Conservation (phyloP, 2,797 vertebrate genomes). For the Danionella dracula region DNA sequence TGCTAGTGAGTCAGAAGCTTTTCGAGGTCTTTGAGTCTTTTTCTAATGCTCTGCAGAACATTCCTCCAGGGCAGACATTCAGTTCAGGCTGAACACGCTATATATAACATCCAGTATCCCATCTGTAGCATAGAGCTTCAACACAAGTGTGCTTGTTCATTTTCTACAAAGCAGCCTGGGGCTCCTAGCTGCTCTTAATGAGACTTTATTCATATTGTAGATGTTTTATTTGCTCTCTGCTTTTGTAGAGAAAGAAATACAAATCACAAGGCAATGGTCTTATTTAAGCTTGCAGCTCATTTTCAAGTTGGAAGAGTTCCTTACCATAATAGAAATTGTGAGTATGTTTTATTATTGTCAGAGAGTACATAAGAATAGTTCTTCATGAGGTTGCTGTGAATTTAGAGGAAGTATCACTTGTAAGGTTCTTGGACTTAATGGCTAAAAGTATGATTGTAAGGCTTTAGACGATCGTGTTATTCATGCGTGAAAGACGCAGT, state of each 20-base stretch:
- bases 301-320: neutral
- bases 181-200: conserved; percentile 6
- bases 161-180: conserved; percentile 3
- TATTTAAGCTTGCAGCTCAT: conserved; percentile 1
- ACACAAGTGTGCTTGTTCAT: neutral
- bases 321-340: neutral
- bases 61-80: conserved; percentile 16
- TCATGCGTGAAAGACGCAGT: conserved; percentile 25
- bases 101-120: conserved; percentile 17
- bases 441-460: too few relatives aligned
- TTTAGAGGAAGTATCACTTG: too few relatives aligned
- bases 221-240: conserved; percentile 43
- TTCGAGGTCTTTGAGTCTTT: neutral
- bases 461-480: conserved; percentile 44
- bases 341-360: neutral
- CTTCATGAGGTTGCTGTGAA: too few relatives aligned
- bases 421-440: too few relatives aligned
- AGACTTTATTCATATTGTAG: conserved; percentile 25
- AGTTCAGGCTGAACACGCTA: conserved; percentile 2
- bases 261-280: conserved; percentile 18
- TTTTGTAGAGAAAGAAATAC: conserved; percentile 29
- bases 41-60: conserved; percentile 6
- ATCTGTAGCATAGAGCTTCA: neutral
- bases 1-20: neutral
- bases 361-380: neutral